phyloP scores from a whole-genome alignment of 2,888 invertebrate genomes.

The Asteroscopus sphinx region DNA sequence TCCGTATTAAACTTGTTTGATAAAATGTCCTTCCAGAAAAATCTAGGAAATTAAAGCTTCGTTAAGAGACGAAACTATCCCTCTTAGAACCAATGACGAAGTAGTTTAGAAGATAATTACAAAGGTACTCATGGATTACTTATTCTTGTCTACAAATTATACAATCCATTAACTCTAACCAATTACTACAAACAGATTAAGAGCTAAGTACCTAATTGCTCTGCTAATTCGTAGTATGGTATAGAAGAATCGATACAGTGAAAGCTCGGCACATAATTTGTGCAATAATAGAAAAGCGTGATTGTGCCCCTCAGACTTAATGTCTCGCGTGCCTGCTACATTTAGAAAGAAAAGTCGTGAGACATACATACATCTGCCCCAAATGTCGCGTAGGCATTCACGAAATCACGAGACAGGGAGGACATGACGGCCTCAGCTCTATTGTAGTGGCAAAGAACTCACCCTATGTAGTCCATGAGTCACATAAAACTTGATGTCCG shows the following conservation, averaged over 20 bases:
- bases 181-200: constrained; percentile 36
- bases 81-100: constrained; percentile 10
- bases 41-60: constrained; percentile 22
- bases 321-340: background rate
- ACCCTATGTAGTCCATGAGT: constrained; percentile 53
- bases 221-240: constrained; percentile 6
- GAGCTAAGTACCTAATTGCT: constrained; percentile 27
- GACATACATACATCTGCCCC: constrained; percentile 6
- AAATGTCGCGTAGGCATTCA: constrained; percentile 29
- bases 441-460: constrained; percentile 45
- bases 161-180: constrained; percentile 9
- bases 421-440: constrained; percentile 42
- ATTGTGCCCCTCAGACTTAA: background rate
- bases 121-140: constrained; percentile 18
- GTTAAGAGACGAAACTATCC: constrained; percentile 26
- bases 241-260: background rate
- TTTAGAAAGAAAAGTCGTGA: background rate
- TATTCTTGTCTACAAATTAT: constrained; percentile 12
- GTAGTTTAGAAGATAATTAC: constrained; percentile 26
- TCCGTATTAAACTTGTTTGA: constrained; percentile 20
- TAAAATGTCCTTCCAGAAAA: constrained; percentile 14
- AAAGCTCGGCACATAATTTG: background rate
- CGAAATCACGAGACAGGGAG: constrained; percentile 24
- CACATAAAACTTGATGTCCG: constrained; percentile 50
- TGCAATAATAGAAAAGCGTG: background rate